Evolutionary conservation across 2,797 vertebrate species (phyloP), one percentile per base, ranked within the genome.

Genomic region (Manis crassicaudata): DNA sequence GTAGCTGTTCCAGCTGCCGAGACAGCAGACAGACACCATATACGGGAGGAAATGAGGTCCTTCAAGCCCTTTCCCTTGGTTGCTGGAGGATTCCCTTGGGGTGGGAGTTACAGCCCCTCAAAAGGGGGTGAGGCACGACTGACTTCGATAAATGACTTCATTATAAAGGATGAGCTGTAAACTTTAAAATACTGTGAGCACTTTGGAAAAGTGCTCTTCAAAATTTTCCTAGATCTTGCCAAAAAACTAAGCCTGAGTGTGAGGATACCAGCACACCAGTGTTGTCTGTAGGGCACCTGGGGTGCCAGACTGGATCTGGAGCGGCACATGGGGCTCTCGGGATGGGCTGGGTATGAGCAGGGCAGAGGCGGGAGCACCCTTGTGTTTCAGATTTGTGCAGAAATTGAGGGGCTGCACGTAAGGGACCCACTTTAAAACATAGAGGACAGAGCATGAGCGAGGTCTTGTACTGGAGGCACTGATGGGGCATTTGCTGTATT

Each of bases 41-140:
- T 29, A 14, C 3, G 35, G 16, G 3, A n/a, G 27, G 25, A 11
- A 5, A 5, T 0, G 17, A 23, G 20, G 17, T 37, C 75, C 50
- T 77, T 35, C 0, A 1, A 76, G 40, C 75, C 54, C 58, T 9
- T 40, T 8, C 21, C 37, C 16, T 5, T 17, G 12, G 17, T 10
- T 35, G 52, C 43, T 62, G 23, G n/a, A 27, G 17, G n/a, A 67
- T 5, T 10, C 13, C 68, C 27, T 70, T 7, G 0, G n/a, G 16
- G 32, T 23, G 21, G 58, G 20, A 14, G 27, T 13, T 6, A 25
- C 23, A 50, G n/a, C 5, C 20, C 13, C 25, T 35, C 32, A 2
- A 1, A 18, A 46, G n/a, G n/a, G 32, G 6, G 46, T 46, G 46
- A 46, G 46, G 46, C 46, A 46, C 3, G n/a, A 13, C 13, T 35